Percentiles rank a stretch among this genome's conserved stretches.
Evolutionary conservation across 2,888 invertebrate genomes (phyloP).

Genomic region (Phyllotreta striolata): DNA sequence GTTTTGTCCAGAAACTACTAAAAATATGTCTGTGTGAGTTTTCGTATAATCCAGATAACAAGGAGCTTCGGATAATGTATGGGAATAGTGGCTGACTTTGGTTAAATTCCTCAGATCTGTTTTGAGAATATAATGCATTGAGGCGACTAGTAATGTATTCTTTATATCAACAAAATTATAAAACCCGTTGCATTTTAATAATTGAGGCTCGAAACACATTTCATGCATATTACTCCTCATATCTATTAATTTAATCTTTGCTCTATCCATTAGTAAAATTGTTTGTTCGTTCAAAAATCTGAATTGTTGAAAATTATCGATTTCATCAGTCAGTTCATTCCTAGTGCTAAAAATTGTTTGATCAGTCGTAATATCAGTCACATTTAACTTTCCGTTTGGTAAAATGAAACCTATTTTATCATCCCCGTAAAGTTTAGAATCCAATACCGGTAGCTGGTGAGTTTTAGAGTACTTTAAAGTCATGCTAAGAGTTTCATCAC

Average conservation of each 20-base stretch:
- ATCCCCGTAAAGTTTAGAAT: constrained; percentile 43
- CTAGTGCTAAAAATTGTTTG: constrained; percentile 29
- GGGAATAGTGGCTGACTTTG: constrained; percentile 39
- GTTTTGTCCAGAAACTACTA: constrained; percentile 44
- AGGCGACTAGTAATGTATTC: constrained; percentile 37
- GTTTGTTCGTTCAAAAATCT: constrained; percentile 39
- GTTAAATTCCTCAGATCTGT: constrained; percentile 41
- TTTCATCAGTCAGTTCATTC: constrained; percentile 21
- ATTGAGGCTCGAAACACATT: constrained; percentile 40
- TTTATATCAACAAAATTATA: constrained; percentile 41
- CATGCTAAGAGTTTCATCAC: constrained; percentile 22
- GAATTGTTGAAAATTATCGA: constrained; percentile 42
- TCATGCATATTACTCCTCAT: constrained; percentile 31
- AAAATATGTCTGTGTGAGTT: constrained; percentile 37
- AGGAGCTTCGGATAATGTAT: constrained; percentile 42
- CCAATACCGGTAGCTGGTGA: constrained; percentile 35
- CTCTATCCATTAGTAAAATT: constrained; percentile 41
- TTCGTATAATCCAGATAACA: constrained; percentile 44
- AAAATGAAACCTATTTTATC: constrained; percentile 37
- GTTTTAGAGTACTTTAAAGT: constrained; percentile 20
- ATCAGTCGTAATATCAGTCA: constrained; percentile 39
- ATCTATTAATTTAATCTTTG: constrained; percentile 40
- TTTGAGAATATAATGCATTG: constrained; percentile 46
- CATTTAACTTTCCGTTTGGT: constrained; percentile 34
- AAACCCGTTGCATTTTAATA: constrained; percentile 44